Evolutionary conservation across 2,888 invertebrate species (phyloP).

Genomic region (Chaetoderma sp.): DNA sequence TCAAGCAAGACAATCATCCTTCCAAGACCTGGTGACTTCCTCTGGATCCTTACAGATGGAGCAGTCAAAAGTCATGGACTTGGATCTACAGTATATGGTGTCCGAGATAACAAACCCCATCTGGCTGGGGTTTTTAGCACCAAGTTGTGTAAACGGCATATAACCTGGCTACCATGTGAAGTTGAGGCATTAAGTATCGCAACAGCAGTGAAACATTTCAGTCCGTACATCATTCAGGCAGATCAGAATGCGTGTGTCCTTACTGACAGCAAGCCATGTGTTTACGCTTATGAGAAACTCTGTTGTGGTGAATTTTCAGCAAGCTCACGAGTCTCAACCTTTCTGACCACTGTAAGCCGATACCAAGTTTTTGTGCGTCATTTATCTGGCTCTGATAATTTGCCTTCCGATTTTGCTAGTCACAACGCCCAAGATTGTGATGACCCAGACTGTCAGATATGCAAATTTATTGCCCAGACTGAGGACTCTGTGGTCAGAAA

Average conservation of each 20-base stretch:
- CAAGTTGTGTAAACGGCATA: slow-evolving; percentile 30
- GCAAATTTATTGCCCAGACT: not conserved
- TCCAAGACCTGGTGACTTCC: slow-evolving; percentile 14
- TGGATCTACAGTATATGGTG: slow-evolving; percentile 14
- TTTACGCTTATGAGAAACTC: slow-evolving; percentile 39
- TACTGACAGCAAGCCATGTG: slow-evolving; percentile 42
- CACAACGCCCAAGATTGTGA: slow-evolving; percentile 31
- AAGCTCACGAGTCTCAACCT: slow-evolving; percentile 37
- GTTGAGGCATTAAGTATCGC: slow-evolving; percentile 40
- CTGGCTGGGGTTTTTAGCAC: slow-evolving; percentile 18
- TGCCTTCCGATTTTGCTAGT: slow-evolving; percentile 37
- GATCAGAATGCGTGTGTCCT: slow-evolving; percentile 28
- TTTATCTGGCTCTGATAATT: slow-evolving; percentile 26
- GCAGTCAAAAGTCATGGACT: slow-evolving; percentile 9
- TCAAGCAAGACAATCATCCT: slow-evolving; percentile 14
- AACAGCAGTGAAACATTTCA: slow-evolving; percentile 40
- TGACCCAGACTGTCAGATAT: slow-evolving; percentile 31
- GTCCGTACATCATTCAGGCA: slow-evolving; percentile 42
- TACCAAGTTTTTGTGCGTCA: slow-evolving; percentile 16
- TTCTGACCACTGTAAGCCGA: slow-evolving; percentile 34
- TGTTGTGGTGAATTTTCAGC: slow-evolving; percentile 38
- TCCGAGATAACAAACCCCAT: slow-evolving; percentile 2
- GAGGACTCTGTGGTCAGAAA: slow-evolving; percentile 38
- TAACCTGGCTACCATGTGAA: slow-evolving; percentile 44
- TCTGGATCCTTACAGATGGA: slow-evolving; percentile 26